Percentiles rank a stretch among this genome's conserved stretches.
Conservation (phyloP, 2,113 vertebrate species). For the Motacilla alba region DNA sequence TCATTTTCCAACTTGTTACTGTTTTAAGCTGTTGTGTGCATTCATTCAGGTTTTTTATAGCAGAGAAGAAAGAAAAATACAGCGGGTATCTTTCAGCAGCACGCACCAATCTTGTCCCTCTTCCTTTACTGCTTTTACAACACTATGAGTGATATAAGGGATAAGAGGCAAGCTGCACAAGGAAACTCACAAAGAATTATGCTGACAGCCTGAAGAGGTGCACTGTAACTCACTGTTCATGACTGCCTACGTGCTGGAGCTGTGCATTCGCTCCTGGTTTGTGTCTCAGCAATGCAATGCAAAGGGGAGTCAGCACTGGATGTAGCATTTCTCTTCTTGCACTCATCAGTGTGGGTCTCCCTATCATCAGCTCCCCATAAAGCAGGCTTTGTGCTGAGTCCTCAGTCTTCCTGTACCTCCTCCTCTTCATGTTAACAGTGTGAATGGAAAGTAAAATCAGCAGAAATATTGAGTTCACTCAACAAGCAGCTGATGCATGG, state of each 20-base stretch:
- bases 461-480: background rate
- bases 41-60: background rate
- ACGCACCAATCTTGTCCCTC: accelerated
- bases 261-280: background rate
- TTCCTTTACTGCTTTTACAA: background rate
- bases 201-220: background rate
- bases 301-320: accelerated
- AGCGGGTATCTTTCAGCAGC: background rate
- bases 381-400: background rate
- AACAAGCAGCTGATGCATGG: background rate
- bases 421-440: background rate
- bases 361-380: background rate
- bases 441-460: background rate
- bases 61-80: background rate
- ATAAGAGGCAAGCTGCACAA: background rate
- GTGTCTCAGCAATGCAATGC: background rate
- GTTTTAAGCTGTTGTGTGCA: background rate
- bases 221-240: background rate
- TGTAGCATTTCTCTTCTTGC: background rate
- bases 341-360: background rate
- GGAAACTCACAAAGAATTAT: background rate
- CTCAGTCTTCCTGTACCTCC: background rate
- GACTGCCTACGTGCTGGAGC: background rate
- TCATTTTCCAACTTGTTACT: background rate
- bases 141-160: background rate